These are phyloP conservation scores for Agrotis segetum DNA, from an alignment of 2,888 invertebrate species.

Conservation along the genomic window DNA sequence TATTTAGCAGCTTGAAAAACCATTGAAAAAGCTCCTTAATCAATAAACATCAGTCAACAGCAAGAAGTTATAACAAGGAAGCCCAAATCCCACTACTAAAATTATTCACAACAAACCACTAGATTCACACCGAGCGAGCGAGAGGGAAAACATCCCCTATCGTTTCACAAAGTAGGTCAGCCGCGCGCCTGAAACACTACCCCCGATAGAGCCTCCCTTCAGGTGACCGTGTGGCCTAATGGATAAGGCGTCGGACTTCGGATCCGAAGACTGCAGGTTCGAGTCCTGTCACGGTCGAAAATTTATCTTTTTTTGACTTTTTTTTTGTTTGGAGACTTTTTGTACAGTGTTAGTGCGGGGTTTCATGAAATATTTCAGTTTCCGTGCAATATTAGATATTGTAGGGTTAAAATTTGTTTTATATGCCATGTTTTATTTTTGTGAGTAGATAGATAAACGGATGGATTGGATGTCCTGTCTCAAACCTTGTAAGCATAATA, in stretches of 20 bases:
- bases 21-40: neutral
- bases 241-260: slow-evolving; percentile 94
- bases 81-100: neutral
- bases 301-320: slow-evolving; percentile 10
- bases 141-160: slow-evolving; percentile 13
- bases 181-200: slow-evolving; percentile 37
- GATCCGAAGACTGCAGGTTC: slow-evolving; percentile 94
- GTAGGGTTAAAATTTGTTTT: neutral
- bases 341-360: fast-evolving
- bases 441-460: too few relatives aligned
- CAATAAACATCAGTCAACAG: neutral
- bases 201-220: slow-evolving; percentile 25
- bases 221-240: slow-evolving; percentile 92
- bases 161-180: slow-evolving; percentile 47
- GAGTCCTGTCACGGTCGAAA: slow-evolving; percentile 91
- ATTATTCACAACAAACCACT: neutral
- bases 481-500: too few relatives aligned
- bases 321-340: neutral
- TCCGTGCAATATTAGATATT: neutral
- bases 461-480: too few relatives aligned
- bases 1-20: neutral
- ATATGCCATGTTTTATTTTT: too few relatives aligned
- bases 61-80: neutral
- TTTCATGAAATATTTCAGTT: neutral
- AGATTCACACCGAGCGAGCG: neutral